Evolutionary conservation across 2,888 invertebrate species (phyloP), one percentile per base, ranked within the genome.

Genomic region (Galeopsomyia nigrocyanea): DNA sequence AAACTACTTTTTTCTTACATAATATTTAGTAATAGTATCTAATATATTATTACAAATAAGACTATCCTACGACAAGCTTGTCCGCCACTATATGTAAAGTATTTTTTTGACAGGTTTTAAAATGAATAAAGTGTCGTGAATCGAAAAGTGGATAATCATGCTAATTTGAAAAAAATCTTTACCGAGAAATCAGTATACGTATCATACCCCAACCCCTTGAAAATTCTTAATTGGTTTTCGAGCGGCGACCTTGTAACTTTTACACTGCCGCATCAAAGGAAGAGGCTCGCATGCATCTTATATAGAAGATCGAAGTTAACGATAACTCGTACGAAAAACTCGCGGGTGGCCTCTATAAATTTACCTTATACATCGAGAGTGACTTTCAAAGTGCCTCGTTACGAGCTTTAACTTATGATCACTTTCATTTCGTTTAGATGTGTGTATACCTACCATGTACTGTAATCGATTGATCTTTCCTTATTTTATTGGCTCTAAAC

Each of bases 341-440:
- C 26, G 64, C 51, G 73, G 65, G 73, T 69, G 65, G 68, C 65
- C 56, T 65, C 66, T 66, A 57, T 66, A 65, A 73, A 69, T 73
- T 73, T 73, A 69, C 56, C 57, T 53, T 39, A 51, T 66, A n/a
- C n/a, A 69, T 69, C 62, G 51, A 66, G 46, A 16, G 5, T 61
- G 62, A 66, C 57, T 70, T 69, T 64, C 31, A 50, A 56, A 64
- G 49, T 31, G 3, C 55, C 50, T 57, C 62, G 22, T 62, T 62
- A 62, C 19, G 51, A 49, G 7, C 22, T 13, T 19, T 5, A 26
- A 56, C 49, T 62, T 62, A 9, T 17, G 22, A 51, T 61, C 63
- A 26, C 14, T 13, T 47, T 46, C 39, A 39, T 39, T 10, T 39
- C 39, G 39, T 39, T 9, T 39, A 39, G 10, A 39, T 39, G 7